Percentiles rank a stretch among this genome's conserved stretches.
Conservation (phyloP, 2,888 invertebrate species). For the Falcaria lacertinaria region DNA sequence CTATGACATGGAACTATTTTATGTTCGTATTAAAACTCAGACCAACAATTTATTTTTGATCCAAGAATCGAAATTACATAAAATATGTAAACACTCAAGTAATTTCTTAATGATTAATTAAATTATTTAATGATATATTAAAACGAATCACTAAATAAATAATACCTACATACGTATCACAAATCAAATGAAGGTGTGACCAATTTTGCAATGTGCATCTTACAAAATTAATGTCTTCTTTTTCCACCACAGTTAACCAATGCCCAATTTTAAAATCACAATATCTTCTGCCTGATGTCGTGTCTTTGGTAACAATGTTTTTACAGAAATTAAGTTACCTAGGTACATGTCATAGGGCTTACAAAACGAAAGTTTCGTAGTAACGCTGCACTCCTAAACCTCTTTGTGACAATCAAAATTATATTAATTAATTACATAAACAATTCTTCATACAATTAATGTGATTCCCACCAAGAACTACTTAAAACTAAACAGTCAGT, state of each 20-base stretch:
- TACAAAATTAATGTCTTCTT: no score
- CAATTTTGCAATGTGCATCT: not conserved
- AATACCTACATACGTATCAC: not conserved
- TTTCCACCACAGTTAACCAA: not conserved
- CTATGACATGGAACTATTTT: not conserved
- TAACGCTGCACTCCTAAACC: slow-evolving; percentile 31
- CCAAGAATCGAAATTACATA: no score
- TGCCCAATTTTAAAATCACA: not conserved
- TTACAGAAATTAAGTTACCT: not conserved
- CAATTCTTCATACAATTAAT: not conserved
- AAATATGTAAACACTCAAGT: not conserved
- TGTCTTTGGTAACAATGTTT: slow-evolving; percentile 1
- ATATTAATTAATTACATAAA: slow-evolving; percentile 22
- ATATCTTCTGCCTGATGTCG: not conserved
- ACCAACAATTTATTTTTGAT: no score
- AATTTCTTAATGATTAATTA: no score
- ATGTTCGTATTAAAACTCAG: not conserved
- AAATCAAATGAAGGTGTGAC: not conserved
- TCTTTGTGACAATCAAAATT: slow-evolving; percentile 35
- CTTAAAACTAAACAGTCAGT: slow-evolving; percentile 58
- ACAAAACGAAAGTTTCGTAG: slow-evolving; percentile 17
- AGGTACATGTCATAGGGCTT: slow-evolving; percentile 2
- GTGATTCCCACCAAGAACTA: slow-evolving; percentile 41
- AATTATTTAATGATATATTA: no score
- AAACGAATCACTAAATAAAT: not conserved